A percentile compares a stretch with the other conserved stretches of the same genome.
phyloP scores from a whole-genome alignment of 1,140 invertebrate genomes.

The Solenopsis invicta region DNA sequence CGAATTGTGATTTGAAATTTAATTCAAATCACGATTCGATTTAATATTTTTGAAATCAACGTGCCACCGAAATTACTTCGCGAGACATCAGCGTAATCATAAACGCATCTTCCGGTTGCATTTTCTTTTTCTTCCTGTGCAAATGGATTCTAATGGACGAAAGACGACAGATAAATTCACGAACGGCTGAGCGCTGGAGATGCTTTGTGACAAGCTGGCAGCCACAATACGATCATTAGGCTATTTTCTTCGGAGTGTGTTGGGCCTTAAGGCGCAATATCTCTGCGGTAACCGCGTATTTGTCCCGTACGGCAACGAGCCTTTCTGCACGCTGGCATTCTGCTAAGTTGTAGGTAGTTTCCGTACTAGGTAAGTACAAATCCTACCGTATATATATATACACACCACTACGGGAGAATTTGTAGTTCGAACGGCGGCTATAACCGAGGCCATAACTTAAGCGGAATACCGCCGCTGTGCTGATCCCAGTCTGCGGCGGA shows the following conservation, averaged over 20 bases:
- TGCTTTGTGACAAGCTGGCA: slow-evolving; percentile 67
- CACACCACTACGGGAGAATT: slow-evolving; percentile 76
- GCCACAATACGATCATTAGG: slow-evolving; percentile 77
- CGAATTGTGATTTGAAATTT: not conserved
- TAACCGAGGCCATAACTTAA: slow-evolving; percentile 80
- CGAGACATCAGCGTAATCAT: not conserved
- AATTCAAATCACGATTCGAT: not conserved
- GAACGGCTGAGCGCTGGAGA: not conserved
- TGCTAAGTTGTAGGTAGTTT: slow-evolving; percentile 73
- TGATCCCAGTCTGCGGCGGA: slow-evolving; percentile 63
- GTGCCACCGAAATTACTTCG: not conserved
- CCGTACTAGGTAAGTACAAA: slow-evolving; percentile 81
- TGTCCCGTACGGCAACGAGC: slow-evolving; percentile 78
- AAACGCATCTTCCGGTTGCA: slow-evolving; percentile 64
- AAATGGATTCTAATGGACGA: not conserved
- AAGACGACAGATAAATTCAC: slow-evolving; percentile 63
- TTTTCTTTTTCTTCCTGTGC: not conserved
- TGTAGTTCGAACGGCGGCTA: slow-evolving; percentile 78
- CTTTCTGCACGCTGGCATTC: slow-evolving; percentile 76
- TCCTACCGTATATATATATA: slow-evolving; percentile 68
- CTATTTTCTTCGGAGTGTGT: slow-evolving; percentile 70
- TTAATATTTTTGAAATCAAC: not conserved
- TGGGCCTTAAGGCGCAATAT: slow-evolving; percentile 70
- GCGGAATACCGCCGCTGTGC: slow-evolving; percentile 64
- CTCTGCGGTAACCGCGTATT: slow-evolving; percentile 73